These are phyloP conservation scores for Idaea dimidiata DNA, from an alignment of 2,888 invertebrate genomes.

Conservation along the genomic window DNA sequence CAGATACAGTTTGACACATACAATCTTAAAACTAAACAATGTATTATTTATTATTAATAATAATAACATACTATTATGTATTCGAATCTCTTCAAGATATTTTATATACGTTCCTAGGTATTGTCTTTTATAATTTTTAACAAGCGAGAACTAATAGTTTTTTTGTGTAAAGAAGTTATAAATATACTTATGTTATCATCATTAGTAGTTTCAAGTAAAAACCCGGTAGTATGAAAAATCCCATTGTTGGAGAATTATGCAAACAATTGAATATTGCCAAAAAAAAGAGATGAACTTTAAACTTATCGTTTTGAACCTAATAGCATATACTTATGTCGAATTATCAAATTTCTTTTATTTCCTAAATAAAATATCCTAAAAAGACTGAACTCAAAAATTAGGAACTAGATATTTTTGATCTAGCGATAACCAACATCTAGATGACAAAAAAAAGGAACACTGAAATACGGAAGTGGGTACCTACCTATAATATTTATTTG, in stretches of 20 bases:
- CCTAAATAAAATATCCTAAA: background rate
- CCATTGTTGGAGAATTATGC: no score
- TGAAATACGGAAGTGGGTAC: background rate
- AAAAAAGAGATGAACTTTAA: no score
- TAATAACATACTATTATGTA: slow-evolving; percentile 21
- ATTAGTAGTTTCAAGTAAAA: no score
- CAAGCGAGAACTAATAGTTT: background rate
- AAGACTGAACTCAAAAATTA: background rate
- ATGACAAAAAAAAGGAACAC: background rate
- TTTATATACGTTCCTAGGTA: background rate
- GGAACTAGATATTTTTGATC: background rate
- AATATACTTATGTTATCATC: no score
- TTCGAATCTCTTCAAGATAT: slow-evolving; percentile 23
- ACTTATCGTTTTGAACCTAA: no score
- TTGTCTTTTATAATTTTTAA: background rate
- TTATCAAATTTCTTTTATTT: background rate
- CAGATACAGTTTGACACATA: slow-evolving; percentile 25
- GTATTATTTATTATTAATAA: slow-evolving; percentile 28
- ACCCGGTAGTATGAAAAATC: no score
- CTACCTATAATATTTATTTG: background rate
- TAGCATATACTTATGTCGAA: background rate
- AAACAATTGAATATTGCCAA: no score
- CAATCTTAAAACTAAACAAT: slow-evolving; percentile 36
- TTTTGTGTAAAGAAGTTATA: no score
- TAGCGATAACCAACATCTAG: background rate